A percentile compares a stretch with the other conserved stretches of the same genome.
These are phyloP conservation scores for Nymphicus hollandicus DNA, from an alignment of 2,113 vertebrate genomes.

Conservation along the genomic window DNA sequence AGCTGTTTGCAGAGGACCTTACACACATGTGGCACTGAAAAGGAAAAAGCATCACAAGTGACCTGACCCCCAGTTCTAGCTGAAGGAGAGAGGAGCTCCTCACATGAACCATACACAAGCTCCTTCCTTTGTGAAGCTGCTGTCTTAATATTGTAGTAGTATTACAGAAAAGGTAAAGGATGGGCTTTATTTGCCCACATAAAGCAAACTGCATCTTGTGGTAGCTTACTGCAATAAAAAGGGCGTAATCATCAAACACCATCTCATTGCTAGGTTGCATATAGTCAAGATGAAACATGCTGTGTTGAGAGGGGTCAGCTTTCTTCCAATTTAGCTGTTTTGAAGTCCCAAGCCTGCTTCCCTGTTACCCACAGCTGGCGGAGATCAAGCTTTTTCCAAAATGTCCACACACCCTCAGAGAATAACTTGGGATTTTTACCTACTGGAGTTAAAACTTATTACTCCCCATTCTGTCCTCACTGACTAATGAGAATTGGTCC, in stretches of 20 bases:
- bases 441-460: slow-evolving; percentile 23
- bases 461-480: slow-evolving; percentile 34
- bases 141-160: neutral
- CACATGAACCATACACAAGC: neutral
- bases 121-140: neutral
- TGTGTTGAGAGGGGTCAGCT: neutral
- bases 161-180: neutral
- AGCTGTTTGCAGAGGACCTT: neutral
- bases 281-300: neutral
- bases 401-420: neutral
- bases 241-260: neutral
- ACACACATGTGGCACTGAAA: neutral
- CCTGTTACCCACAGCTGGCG: neutral
- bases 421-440: neutral
- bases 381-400: neutral
- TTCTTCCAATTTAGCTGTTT: neutral
- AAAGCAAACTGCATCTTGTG: neutral
- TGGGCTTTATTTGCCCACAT: neutral
- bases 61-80: neutral
- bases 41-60: neutral
- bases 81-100: neutral
- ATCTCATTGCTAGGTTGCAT: neutral
- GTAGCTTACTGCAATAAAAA: neutral
- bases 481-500: slow-evolving; percentile 42
- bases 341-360: neutral